These are phyloP conservation scores for Malurus melanocephalus DNA, from an alignment of 2,113 vertebrate species.

Conservation along the genomic window DNA sequence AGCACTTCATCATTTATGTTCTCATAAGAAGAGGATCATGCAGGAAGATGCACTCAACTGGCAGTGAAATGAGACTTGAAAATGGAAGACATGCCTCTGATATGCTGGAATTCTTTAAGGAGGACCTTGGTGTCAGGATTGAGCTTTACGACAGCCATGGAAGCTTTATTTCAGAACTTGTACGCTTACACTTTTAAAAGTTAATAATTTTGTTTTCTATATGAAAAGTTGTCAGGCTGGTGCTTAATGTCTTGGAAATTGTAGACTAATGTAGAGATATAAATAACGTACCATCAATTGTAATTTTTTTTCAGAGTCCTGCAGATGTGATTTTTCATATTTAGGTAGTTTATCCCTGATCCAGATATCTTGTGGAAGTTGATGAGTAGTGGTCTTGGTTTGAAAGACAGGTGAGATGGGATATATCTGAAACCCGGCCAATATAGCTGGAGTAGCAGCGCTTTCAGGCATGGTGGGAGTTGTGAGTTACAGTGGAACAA, in stretches of 20 bases:
- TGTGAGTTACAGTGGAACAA: too few relatives aligned
- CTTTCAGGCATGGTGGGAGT: too few relatives aligned
- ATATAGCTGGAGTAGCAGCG: too few relatives aligned
- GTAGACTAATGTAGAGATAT: background rate
- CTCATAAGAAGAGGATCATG: background rate
- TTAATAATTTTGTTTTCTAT: background rate
- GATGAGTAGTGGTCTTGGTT: background rate
- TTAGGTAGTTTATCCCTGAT: background rate
- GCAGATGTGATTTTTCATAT: background rate
- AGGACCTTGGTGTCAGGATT: background rate
- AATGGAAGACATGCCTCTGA: background rate
- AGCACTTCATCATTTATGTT: background rate
- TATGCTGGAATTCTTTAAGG: background rate
- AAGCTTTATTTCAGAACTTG: background rate
- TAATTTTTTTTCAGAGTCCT: background rate
- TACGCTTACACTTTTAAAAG: background rate
- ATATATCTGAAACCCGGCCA: too few relatives aligned
- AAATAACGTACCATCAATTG: rapidly evolving
- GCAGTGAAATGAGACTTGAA: background rate
- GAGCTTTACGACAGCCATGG: background rate
- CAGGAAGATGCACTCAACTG: background rate
- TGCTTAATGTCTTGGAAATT: background rate
- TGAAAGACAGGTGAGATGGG: too few relatives aligned
- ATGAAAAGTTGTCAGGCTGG: background rate
- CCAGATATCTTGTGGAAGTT: background rate